A percentile compares a stretch with the other conserved stretches of the same genome.
These are phyloP conservation scores for Drosophila subobscura DNA, from an alignment of 1,140 invertebrate species.

Conservation along the genomic window DNA sequence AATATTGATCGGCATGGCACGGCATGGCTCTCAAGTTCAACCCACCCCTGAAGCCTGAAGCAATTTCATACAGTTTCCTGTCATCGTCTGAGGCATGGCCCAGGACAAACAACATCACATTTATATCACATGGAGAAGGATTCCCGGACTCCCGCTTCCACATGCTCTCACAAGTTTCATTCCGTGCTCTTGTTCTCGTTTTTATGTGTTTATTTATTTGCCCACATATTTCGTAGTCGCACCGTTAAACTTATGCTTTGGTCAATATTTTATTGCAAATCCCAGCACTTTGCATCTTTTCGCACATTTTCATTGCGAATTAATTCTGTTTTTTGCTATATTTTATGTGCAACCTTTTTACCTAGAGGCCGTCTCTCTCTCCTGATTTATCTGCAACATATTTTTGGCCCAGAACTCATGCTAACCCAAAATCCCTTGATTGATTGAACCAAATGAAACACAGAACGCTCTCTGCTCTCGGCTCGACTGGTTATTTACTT, in stretches of 20 bases:
- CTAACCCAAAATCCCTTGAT: constrained; percentile 58
- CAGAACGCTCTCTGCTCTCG: constrained; percentile 22
- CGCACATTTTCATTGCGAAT: constrained; percentile 73
- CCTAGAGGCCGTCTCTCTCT: background rate
- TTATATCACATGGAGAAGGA: constrained; percentile 34
- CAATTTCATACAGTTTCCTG: constrained; percentile 74
- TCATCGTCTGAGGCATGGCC: constrained; percentile 46
- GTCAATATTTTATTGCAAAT: constrained; percentile 67
- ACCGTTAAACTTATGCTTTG: constrained; percentile 71
- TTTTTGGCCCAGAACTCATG: constrained; percentile 39
- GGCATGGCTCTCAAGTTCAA: constrained; percentile 70
- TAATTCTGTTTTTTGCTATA: constrained; percentile 52
- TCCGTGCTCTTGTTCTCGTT: background rate
- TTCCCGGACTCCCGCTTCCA: background rate
- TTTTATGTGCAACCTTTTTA: constrained; percentile 42
- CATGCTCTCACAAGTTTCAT: constrained; percentile 2
- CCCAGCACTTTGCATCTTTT: constrained; percentile 51
- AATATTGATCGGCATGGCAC: constrained; percentile 63
- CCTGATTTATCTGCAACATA: constrained; percentile 59
- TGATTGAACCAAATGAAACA: constrained; percentile 44
- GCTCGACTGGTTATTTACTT: constrained; percentile 41
- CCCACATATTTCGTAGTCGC: constrained; percentile 70
- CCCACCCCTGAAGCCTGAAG: constrained; percentile 10
- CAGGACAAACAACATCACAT: constrained; percentile 56
- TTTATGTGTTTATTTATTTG: constrained; percentile 61